These are phyloP conservation scores for Bombus breviceps DNA, from an alignment of 1,140 invertebrate species.

Conservation along the genomic window DNA sequence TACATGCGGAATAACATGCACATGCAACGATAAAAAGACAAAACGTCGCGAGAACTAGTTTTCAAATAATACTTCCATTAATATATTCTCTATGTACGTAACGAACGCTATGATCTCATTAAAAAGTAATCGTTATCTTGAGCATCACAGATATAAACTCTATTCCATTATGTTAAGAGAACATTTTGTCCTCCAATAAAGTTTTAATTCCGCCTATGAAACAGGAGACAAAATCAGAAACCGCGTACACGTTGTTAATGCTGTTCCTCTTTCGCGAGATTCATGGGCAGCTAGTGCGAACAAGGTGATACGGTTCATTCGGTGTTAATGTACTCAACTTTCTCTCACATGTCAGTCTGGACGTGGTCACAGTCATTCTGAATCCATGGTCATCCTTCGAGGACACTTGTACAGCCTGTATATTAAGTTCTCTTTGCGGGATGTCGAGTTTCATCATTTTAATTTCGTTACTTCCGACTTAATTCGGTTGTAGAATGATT, in stretches of 20 bases:
- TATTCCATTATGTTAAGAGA: no score
- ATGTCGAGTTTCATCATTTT: not conserved
- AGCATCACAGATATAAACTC: not conserved
- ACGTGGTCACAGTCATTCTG: constrained; percentile 47
- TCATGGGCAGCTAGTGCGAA: constrained; percentile 16
- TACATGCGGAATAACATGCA: not conserved
- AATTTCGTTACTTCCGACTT: constrained; percentile 31
- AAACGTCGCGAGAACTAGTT: not conserved
- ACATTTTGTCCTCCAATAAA: not conserved
- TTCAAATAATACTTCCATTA: not conserved
- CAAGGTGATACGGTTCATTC: constrained; percentile 51
- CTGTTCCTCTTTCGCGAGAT: not conserved
- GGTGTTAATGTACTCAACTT: constrained; percentile 59
- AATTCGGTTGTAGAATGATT: not conserved
- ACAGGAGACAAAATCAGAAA: not conserved
- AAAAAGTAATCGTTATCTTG: not conserved
- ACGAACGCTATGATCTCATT: not conserved
- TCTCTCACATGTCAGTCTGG: constrained; percentile 52
- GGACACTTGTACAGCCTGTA: constrained; percentile 31
- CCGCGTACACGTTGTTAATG: constrained; percentile 18
- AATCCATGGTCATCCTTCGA: constrained; percentile 52
- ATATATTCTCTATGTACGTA: not conserved
- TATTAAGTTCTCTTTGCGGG: not conserved
- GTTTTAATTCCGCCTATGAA: not conserved
- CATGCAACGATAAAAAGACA: not conserved